These are phyloP conservation scores for Drosophila guanche DNA, from an alignment of 1,140 invertebrate species.

Conservation along the genomic window DNA sequence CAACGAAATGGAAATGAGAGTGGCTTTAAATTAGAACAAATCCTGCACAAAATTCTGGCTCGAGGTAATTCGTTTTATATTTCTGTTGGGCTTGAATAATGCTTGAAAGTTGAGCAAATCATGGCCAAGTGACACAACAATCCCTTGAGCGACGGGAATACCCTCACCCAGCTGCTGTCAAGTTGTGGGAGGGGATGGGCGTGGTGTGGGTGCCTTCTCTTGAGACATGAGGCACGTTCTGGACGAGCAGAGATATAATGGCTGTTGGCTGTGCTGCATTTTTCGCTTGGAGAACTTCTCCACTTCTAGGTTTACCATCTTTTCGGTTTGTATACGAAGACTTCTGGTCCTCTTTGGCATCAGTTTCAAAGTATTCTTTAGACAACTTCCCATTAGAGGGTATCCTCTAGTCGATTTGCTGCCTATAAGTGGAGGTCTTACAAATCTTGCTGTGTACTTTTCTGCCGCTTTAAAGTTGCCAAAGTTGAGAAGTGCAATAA, in stretches of 20 bases:
- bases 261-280: constrained; percentile 9
- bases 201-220: too few species aligned
- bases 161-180: too few species aligned
- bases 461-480: constrained; percentile 31
- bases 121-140: constrained; percentile 16
- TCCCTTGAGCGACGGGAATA: constrained; percentile 5
- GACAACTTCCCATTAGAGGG: too few species aligned
- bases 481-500: constrained; percentile 53
- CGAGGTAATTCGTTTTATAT: neutral
- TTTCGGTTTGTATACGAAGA: too few species aligned
- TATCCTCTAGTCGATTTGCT: too few species aligned
- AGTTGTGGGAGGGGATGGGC: too few species aligned
- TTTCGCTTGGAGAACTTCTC: neutral
- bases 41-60: constrained; percentile 6
- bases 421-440: neutral
- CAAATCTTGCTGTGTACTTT: constrained; percentile 8
- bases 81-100: neutral
- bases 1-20: constrained; percentile 52
- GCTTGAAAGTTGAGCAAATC: constrained; percentile 16
- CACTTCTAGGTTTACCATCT: too few species aligned
- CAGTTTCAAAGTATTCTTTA: too few species aligned
- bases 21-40: constrained; percentile 35
- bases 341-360: too few species aligned
- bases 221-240: constrained; percentile 6
- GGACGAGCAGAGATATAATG: constrained; percentile 20